Conservation (phyloP, 2,113 vertebrate species). For the Ahaetulla prasina region DNA sequence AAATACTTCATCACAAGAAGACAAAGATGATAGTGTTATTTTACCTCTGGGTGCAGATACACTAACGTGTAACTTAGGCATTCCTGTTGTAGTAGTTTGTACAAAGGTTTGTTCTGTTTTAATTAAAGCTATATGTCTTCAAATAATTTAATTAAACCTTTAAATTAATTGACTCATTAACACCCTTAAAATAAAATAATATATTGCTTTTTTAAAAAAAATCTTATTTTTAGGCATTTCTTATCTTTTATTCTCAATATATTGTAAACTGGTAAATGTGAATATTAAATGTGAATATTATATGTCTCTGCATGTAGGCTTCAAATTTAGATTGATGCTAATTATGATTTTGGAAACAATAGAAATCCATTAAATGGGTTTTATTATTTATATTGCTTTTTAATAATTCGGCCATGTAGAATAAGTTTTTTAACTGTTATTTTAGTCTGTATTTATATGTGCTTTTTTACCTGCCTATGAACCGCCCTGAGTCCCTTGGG, state of each 20-base stretch:
- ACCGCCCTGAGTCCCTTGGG: too few species aligned
- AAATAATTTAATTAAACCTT: not conserved
- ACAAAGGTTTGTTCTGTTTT: constrained; percentile 84
- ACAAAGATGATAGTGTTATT: constrained; percentile 87
- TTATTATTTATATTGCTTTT: too few species aligned
- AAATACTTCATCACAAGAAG: constrained; percentile 75
- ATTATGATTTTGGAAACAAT: not conserved
- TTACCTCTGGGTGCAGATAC: constrained; percentile 93
- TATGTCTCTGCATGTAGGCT: not conserved
- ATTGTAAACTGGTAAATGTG: not conserved
- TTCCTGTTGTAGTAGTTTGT: constrained; percentile 94
- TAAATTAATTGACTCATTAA: not conserved
- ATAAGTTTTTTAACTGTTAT: too few species aligned
- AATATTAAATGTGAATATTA: not conserved
- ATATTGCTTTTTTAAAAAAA: not conserved
- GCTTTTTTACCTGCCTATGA: too few species aligned
- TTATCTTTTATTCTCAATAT: not conserved
- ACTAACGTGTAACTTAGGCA: constrained; percentile 93
- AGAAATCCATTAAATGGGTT: too few species aligned
- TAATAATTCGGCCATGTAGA: too few species aligned
- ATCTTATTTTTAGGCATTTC: not conserved
- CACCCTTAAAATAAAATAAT: not conserved
- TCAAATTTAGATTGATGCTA: not conserved
- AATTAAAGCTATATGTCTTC: constrained; percentile 10
- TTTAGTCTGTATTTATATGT: too few species aligned